phyloP scores from a whole-genome alignment of 2,888 invertebrate species.

The Thymelicus sylvestris region DNA sequence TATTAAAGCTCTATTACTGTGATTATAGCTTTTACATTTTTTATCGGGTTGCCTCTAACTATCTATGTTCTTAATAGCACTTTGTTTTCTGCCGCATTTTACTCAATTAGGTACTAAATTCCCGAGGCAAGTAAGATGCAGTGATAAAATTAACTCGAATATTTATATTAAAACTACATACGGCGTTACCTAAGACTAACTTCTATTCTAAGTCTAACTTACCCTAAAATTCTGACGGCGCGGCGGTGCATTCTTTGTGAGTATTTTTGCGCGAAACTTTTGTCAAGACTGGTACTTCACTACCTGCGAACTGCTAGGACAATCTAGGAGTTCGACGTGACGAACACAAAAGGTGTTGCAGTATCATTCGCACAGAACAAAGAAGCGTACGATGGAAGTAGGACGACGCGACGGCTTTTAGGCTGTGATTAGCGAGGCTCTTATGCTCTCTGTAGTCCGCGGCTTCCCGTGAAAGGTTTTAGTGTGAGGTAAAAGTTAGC shows the following conservation, averaged over 20 bases:
- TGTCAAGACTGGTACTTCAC: not conserved
- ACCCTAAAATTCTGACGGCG: no score
- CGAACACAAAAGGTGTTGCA: constrained; percentile 28
- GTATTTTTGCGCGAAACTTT: not conserved
- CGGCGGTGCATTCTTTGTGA: not conserved
- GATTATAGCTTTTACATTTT: no score
- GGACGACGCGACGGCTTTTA: constrained; percentile 30
- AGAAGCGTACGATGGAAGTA: constrained; percentile 21
- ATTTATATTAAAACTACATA: no score
- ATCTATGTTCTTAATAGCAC: no score
- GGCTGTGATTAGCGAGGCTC: constrained; percentile 31
- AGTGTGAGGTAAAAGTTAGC: constrained; percentile 4
- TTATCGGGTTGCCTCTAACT: no score
- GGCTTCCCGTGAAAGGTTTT: constrained; percentile 10
- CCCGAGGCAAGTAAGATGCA: no score
- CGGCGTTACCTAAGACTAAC: no score
- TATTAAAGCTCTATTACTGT: no score
- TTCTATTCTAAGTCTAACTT: no score
- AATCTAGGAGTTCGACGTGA: constrained; percentile 20
- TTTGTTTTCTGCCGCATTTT: no score
- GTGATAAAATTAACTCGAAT: no score
- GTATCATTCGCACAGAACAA: constrained; percentile 28
- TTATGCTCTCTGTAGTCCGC: constrained; percentile 6
- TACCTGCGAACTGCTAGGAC: constrained; percentile 10
- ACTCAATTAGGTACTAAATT: no score